phyloP scores from a whole-genome alignment of 2,113 vertebrate genomes.

The Struthidea cinerea region DNA sequence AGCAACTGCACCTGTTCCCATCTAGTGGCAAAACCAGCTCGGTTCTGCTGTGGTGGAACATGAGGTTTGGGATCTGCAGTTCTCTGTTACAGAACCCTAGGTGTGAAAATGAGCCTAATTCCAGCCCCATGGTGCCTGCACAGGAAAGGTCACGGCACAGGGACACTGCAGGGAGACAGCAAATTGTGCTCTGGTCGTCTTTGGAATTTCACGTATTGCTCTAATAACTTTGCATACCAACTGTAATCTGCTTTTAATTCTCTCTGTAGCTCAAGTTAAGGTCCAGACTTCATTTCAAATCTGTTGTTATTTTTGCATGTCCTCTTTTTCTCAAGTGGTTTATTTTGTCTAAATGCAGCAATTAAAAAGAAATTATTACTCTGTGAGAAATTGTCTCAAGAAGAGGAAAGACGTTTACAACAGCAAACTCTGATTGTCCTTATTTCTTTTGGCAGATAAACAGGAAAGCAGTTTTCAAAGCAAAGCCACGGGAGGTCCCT shows the following conservation, averaged over 20 bases:
- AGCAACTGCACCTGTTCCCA: background rate
- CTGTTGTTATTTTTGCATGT: background rate
- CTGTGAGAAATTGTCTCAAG: background rate
- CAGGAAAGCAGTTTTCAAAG: background rate
- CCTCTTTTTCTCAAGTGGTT: background rate
- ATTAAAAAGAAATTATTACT: background rate
- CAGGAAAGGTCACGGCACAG: background rate
- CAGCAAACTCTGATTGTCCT: background rate
- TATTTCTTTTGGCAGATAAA: slow-evolving; percentile 1
- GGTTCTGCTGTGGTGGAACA: background rate
- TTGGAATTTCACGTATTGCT: background rate
- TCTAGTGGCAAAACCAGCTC: background rate
- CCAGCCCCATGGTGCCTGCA: background rate
- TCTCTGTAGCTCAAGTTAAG: background rate
- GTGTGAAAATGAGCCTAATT: background rate
- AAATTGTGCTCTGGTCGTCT: background rate
- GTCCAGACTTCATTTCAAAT: background rate
- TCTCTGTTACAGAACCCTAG: background rate
- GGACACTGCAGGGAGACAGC: background rate
- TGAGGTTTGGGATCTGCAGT: background rate
- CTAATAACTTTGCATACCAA: background rate
- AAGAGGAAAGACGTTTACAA: background rate
- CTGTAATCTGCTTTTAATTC: background rate
- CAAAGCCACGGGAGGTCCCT: background rate
- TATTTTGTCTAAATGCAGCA: background rate